Percentiles rank a stretch among this genome's conserved stretches.
Conservation (phyloP, 2,797 vertebrate species). For the Glossophaga mutica region DNA sequence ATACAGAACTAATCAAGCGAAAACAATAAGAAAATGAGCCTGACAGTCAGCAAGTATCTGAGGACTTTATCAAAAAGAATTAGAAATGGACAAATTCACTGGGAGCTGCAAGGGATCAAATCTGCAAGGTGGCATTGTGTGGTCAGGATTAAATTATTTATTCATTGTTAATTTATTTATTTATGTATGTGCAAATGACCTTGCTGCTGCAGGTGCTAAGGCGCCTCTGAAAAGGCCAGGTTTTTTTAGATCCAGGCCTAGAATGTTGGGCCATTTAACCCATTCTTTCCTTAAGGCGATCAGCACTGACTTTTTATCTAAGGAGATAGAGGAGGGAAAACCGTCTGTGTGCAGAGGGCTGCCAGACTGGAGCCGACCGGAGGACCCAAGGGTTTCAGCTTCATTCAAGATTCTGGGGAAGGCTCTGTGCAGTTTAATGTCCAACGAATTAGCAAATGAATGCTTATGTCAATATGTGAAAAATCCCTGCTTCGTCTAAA, state of each 20-base stretch:
- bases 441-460: constrained; percentile 88
- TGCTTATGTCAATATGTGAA: constrained; percentile 86
- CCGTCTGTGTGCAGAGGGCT: constrained; percentile 76
- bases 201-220: constrained; percentile 86
- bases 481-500: constrained; percentile 83
- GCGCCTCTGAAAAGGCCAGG: constrained; percentile 82
- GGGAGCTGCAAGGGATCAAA: constrained; percentile 81
- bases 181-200: constrained; percentile 88
- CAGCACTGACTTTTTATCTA: constrained; percentile 85
- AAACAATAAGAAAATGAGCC: constrained; percentile 89
- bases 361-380: constrained; percentile 65
- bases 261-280: constrained; percentile 88
- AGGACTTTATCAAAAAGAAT: constrained; percentile 90
- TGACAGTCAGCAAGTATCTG: constrained; percentile 86
- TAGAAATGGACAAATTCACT: constrained; percentile 85
- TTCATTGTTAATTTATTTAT: constrained; percentile 91
- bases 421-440: constrained; percentile 78
- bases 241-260: constrained; percentile 81
- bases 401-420: constrained; percentile 77
- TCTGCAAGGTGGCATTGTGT: constrained; percentile 86
- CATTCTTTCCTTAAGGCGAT: constrained; percentile 87
- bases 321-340: constrained; percentile 78
- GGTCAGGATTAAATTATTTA: constrained; percentile 87
- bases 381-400: constrained; percentile 76
- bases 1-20: constrained; percentile 90